These are phyloP conservation scores for Heliconius hermathena DNA, from an alignment of 1,140 invertebrate genomes.

Conservation along the genomic window DNA sequence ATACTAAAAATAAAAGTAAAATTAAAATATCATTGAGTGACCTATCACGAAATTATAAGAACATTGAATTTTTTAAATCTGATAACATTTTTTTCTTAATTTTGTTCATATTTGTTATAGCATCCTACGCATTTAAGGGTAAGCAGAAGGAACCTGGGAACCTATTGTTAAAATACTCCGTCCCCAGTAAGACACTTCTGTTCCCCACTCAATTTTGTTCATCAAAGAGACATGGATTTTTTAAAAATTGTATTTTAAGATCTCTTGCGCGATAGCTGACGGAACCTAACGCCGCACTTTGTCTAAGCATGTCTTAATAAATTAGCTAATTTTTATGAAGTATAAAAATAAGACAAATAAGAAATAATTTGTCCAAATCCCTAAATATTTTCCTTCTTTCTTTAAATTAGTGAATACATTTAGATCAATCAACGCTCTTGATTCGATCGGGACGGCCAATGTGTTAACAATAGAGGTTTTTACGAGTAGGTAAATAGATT, in stretches of 20 bases:
- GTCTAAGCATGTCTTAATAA: neutral
- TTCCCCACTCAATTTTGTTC: too few species aligned
- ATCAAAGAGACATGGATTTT: neutral
- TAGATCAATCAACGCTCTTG: conserved; percentile 45
- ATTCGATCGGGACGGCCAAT: conserved; percentile 64
- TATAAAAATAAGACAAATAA: neutral
- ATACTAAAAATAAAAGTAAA: neutral
- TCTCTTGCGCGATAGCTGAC: neutral
- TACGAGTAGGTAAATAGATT: conserved; percentile 15
- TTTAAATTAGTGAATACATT: neutral
- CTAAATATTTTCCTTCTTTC: too few species aligned
- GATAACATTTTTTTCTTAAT: too few species aligned
- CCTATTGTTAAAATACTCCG: too few species aligned
- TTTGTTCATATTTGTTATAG: neutral
- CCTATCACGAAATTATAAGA: neutral
- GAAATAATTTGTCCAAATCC: too few species aligned
- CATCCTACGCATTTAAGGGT: too few species aligned
- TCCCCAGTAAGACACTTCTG: too few species aligned
- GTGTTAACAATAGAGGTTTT: conserved; percentile 57
- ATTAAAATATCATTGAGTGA: neutral
- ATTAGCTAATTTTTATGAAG: too few species aligned
- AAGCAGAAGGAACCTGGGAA: too few species aligned
- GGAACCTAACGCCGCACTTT: neutral
- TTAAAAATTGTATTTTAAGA: too few species aligned
- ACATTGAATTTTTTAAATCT: neutral